Conservation (phyloP, 2,888 invertebrate species). For the Unio pictorum region DNA sequence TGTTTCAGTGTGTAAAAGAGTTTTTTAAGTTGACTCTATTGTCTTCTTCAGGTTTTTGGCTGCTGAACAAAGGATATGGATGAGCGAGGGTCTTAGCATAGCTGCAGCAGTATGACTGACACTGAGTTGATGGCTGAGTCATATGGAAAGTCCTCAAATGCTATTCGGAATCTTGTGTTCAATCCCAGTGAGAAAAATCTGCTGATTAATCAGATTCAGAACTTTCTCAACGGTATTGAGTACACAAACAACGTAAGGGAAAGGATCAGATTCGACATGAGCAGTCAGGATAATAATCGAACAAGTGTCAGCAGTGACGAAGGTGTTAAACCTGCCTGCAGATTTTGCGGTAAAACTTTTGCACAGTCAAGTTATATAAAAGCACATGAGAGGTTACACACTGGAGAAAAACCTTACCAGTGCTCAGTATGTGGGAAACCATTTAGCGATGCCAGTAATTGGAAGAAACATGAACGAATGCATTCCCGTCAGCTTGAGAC, state of each 20-base stretch:
- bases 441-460: conserved; percentile 64
- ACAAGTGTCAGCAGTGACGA: conserved; percentile 17
- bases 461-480: conserved; percentile 66
- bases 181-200: conserved; percentile 23
- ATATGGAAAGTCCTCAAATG: conserved; percentile 40
- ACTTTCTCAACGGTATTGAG: conserved; percentile 34
- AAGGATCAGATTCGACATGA: conserved; percentile 8
- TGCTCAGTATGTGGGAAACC: conserved; percentile 64
- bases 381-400: conserved; percentile 63
- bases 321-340: conserved; percentile 51
- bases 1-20: too few relatives aligned
- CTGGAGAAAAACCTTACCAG: conserved; percentile 62
- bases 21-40: too few relatives aligned
- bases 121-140: conserved; percentile 56
- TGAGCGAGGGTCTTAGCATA: neutral
- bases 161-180: conserved; percentile 19
- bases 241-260: conserved; percentile 12
- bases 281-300: conserved; percentile 11
- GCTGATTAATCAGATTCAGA: conserved; percentile 32
- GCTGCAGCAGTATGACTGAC: conserved; percentile 39
- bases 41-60: too few relatives aligned
- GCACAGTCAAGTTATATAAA: conserved; percentile 64
- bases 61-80: too few relatives aligned
- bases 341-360: conserved; percentile 63
- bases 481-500: conserved; percentile 47